These are phyloP conservation scores for Sylvilagus bachmani DNA, from an alignment of 2,113 vertebrate genomes.

Conservation along the genomic window DNA sequence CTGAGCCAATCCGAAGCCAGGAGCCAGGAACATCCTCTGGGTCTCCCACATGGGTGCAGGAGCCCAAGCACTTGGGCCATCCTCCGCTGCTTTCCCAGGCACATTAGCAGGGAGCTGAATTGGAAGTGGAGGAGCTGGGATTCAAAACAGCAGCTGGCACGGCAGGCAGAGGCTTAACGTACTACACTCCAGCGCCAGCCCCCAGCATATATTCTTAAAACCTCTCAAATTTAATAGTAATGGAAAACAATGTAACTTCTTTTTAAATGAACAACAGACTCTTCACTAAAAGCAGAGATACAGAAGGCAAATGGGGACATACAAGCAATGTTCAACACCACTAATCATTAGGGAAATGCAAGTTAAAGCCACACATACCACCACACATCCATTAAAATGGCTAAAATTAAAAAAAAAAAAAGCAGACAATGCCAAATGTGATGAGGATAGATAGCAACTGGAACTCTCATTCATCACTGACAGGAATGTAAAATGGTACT, in stretches of 20 bases:
- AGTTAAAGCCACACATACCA: not conserved
- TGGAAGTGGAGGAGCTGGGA: too few relatives aligned
- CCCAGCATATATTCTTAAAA: not conserved
- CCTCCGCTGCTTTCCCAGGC: too few relatives aligned
- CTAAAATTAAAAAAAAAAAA: not conserved
- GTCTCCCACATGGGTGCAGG: too few relatives aligned
- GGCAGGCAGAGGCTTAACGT: too few relatives aligned
- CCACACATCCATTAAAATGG: not conserved
- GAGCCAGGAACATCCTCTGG: too few relatives aligned
- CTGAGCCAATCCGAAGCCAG: too few relatives aligned
- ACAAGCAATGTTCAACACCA: not conserved
- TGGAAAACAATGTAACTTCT: not conserved
- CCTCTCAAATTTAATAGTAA: constrained; percentile 3
- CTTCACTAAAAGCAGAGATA: not conserved
- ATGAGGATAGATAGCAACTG: not conserved
- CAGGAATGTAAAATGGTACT: too few relatives aligned
- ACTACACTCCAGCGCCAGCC: too few relatives aligned
- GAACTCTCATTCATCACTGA: not conserved
- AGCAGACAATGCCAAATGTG: not conserved
- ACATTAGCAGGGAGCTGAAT: too few relatives aligned
- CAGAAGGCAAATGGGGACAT: not conserved
- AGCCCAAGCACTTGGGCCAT: too few relatives aligned
- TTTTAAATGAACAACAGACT: not conserved
- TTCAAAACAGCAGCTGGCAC: too few relatives aligned
- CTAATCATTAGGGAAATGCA: not conserved